phyloP scores from a whole-genome alignment of 2,888 invertebrate species.

The Strigamia transsilvanica region DNA sequence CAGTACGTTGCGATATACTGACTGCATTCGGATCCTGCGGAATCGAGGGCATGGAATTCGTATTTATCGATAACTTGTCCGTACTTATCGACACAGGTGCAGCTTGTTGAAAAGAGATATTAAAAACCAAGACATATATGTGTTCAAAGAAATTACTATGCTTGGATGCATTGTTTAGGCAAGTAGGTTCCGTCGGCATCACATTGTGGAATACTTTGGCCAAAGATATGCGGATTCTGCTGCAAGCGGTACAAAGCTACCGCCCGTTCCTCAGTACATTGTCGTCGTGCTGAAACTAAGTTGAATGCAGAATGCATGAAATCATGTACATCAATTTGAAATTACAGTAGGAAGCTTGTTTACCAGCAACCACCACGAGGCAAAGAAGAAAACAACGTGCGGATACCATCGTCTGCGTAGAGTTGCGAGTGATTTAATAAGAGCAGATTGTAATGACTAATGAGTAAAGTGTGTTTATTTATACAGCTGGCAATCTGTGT shows the following conservation, averaged over 20 bases:
- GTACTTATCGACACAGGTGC: not conserved
- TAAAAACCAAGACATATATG: not conserved
- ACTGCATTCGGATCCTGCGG: constrained; percentile 4
- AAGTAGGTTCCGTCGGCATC: constrained; percentile 27
- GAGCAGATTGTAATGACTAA: too few species aligned
- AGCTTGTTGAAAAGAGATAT: not conserved
- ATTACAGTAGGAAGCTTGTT: too few species aligned
- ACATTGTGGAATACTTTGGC: not conserved
- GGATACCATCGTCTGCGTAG: too few species aligned
- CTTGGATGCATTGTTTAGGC: constrained; percentile 29
- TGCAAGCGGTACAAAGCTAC: not conserved
- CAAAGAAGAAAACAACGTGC: too few species aligned
- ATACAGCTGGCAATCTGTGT: too few species aligned
- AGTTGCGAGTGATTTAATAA: too few species aligned
- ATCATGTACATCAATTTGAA: too few species aligned
- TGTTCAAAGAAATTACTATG: not conserved
- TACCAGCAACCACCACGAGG: too few species aligned
- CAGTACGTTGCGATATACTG: not conserved
- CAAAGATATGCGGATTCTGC: not conserved
- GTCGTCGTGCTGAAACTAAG: not conserved
- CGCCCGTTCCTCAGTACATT: not conserved
- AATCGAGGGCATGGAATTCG: not conserved
- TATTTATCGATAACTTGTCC: not conserved
- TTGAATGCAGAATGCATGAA: too few species aligned
- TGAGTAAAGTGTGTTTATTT: too few species aligned